A percentile compares a stretch with the other conserved stretches of the same genome.
phyloP scores from a whole-genome alignment of 2,888 invertebrate species.

The Cyclophora albipunctata region DNA sequence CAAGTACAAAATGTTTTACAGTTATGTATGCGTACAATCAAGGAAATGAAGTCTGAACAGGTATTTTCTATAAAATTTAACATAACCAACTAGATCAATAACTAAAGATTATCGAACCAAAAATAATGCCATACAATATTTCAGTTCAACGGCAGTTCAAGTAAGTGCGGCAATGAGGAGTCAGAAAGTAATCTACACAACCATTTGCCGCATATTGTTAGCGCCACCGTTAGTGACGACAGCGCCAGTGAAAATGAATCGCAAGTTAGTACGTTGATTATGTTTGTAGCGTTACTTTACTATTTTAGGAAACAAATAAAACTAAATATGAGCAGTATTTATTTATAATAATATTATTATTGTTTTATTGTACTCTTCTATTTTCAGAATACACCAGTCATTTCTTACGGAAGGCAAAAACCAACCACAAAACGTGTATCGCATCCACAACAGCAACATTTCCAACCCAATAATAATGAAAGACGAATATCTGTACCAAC shows the following conservation, averaged over 20 bases:
- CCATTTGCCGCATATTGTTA: slow-evolving; percentile 1
- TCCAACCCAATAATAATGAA: slow-evolving; percentile 2
- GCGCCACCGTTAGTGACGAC: slow-evolving; percentile 19
- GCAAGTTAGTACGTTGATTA: slow-evolving; percentile 20
- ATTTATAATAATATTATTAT: too few relatives aligned
- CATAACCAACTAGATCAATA: too few relatives aligned
- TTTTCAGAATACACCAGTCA: too few relatives aligned
- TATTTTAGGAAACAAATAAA: slow-evolving; percentile 6
- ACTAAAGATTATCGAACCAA: too few relatives aligned
- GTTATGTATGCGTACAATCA: slow-evolving; percentile 44
- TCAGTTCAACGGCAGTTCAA: too few relatives aligned
- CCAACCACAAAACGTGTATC: not conserved
- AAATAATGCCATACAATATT: too few relatives aligned
- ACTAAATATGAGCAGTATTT: not conserved
- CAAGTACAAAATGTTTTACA: slow-evolving; percentile 44
- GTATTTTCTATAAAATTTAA: slow-evolving; percentile 13
- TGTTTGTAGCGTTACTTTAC: not conserved
- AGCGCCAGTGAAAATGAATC: slow-evolving; percentile 30
- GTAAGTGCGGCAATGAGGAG: too few relatives aligned
- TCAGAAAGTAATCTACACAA: too few relatives aligned
- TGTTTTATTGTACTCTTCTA: too few relatives aligned
- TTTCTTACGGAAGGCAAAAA: too few relatives aligned
- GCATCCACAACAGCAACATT: slow-evolving; percentile 4
- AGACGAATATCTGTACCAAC: slow-evolving; percentile 3
- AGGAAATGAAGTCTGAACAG: slow-evolving; percentile 40